Evolutionary conservation across 2,888 invertebrate genomes (phyloP).

Genomic region (Leptura quadrifasciata): DNA sequence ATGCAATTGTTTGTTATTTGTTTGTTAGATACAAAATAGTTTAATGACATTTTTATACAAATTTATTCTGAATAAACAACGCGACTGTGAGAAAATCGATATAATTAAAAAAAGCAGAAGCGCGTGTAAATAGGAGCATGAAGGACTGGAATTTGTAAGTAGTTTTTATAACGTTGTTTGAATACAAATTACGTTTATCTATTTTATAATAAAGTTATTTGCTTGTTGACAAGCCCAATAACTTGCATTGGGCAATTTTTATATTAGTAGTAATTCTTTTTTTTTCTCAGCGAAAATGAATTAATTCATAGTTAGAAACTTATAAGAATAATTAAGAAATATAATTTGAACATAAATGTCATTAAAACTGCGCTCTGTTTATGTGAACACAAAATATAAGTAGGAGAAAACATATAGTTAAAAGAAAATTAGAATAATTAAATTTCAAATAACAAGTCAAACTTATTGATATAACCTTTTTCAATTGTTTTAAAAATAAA

Average conservation of each 20-base stretch:
- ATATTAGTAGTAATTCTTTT: not conserved
- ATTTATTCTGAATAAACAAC: conserved; percentile 4
- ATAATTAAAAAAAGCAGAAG: conserved; percentile 10
- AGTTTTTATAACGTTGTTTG: not conserved
- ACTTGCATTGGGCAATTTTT: not conserved
- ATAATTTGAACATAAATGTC: not conserved
- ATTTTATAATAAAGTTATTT: conserved; percentile 10
- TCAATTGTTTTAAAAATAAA: no score
- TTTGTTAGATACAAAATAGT: not conserved
- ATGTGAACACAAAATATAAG: no score
- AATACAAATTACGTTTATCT: not conserved
- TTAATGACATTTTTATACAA: not conserved
- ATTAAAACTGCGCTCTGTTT: not conserved
- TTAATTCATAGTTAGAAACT: not conserved
- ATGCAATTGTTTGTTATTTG: not conserved
- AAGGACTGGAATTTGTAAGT: conserved; percentile 14
- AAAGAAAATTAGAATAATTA: no score
- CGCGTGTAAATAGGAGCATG: not conserved
- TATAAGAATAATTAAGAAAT: not conserved
- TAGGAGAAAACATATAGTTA: no score
- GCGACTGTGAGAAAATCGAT: conserved; percentile 5
- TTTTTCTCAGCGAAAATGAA: not conserved
- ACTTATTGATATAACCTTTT: no score
- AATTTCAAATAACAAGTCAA: no score
- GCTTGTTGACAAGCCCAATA: not conserved